Conservation (phyloP, 1,140 invertebrate species). For the Piezodorus guildinii region DNA sequence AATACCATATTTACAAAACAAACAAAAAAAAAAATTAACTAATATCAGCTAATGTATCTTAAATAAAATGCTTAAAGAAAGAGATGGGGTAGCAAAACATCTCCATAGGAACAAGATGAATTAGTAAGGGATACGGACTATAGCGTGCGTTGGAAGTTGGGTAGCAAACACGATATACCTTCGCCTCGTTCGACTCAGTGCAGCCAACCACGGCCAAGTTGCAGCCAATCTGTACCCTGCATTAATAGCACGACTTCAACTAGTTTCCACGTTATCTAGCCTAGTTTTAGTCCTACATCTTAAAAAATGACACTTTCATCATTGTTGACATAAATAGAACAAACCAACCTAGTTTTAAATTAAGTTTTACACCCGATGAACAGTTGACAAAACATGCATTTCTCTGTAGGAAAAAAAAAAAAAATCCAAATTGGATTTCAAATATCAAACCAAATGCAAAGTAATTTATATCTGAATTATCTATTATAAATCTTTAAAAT, state of each 20-base stretch:
- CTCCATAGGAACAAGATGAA: background rate
- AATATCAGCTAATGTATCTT: constrained; percentile 6
- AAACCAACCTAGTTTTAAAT: too few species aligned
- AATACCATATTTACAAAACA: background rate
- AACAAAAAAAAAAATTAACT: background rate
- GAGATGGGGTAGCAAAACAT: constrained; percentile 6
- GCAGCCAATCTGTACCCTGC: constrained; percentile 23
- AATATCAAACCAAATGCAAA: too few species aligned
- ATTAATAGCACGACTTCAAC: constrained; percentile 11
- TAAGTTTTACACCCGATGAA: too few species aligned
- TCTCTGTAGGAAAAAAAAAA: too few species aligned
- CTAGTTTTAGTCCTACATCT: constrained; percentile 11
- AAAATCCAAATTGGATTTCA: too few species aligned
- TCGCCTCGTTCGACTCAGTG: constrained; percentile 20
- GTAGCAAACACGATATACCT: constrained; percentile 19
- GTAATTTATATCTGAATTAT: too few species aligned
- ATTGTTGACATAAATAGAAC: too few species aligned
- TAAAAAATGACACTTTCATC: background rate
- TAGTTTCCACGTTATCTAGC: constrained; percentile 9
- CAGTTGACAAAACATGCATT: too few species aligned
- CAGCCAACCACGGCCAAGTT: constrained; percentile 23
- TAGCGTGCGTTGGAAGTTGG: constrained; percentile 15
- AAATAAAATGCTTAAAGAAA: constrained; percentile 9
- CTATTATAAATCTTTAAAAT: too few species aligned
- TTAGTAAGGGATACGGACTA: constrained; percentile 9